Percentiles rank a stretch among this genome's conserved stretches.
phyloP scores from a whole-genome alignment of 2,113 vertebrate species.

The Varanus salvator region DNA sequence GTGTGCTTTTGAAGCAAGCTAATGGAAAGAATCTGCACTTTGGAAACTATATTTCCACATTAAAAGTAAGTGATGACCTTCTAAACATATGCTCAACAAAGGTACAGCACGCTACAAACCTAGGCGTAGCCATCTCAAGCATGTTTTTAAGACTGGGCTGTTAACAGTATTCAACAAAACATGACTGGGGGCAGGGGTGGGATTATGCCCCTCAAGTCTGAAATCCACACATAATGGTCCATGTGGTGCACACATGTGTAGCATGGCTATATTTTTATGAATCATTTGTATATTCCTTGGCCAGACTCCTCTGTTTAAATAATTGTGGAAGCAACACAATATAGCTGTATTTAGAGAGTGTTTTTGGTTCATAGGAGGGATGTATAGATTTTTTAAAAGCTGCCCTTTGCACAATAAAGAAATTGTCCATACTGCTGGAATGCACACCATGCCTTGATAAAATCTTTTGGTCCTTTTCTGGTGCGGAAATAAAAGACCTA shows the following conservation, averaged over 20 bases:
- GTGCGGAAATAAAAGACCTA: conserved; percentile 48
- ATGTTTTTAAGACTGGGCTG: background rate
- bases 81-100: background rate
- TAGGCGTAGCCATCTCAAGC: background rate
- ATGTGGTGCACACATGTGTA: conserved; percentile 77
- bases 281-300: conserved; percentile 71
- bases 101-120: background rate
- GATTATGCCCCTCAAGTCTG: conserved; percentile 30
- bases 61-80: background rate
- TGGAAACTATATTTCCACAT: background rate
- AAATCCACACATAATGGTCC: conserved; percentile 60
- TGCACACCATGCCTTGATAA: conserved; percentile 52
- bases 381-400: conserved; percentile 67
- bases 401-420: conserved; percentile 56
- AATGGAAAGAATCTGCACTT: background rate
- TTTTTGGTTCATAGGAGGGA: conserved; percentile 59
- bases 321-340: conserved; percentile 74
- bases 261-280: conserved; percentile 73
- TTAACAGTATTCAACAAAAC: background rate
- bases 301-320: conserved; percentile 73
- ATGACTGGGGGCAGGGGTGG: background rate
- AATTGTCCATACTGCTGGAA: conserved; percentile 61
- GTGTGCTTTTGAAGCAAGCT: background rate
- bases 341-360: conserved; percentile 69
- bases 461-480: conserved; percentile 56